These are phyloP conservation scores for Adelges cooleyi DNA, from an alignment of 1,140 invertebrate species.

Conservation along the genomic window DNA sequence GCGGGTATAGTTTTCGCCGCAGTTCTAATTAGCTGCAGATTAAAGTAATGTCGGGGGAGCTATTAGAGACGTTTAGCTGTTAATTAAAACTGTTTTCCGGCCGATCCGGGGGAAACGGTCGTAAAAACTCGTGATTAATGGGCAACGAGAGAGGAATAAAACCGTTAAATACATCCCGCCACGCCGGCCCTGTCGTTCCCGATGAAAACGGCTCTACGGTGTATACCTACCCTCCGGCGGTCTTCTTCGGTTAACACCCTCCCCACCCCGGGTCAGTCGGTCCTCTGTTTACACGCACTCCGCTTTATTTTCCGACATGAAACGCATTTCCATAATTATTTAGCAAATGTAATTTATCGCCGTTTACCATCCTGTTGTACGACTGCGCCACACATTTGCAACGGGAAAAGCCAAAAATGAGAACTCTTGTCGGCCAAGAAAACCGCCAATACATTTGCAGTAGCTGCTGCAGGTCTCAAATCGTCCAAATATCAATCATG, in stretches of 20 bases:
- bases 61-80: slow-evolving; percentile 32
- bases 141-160: slow-evolving; percentile 30
- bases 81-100: slow-evolving; percentile 32
- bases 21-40: slow-evolving; percentile 31
- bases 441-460: too few relatives aligned
- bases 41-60: slow-evolving; percentile 31
- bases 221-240: too few relatives aligned
- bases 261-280: too few relatives aligned
- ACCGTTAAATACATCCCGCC: slow-evolving; percentile 10
- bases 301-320: too few relatives aligned
- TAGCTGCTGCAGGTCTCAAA: too few relatives aligned
- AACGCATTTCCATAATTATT: too few relatives aligned
- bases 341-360: too few relatives aligned
- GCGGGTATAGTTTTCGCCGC: slow-evolving; percentile 20
- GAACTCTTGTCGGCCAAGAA: too few relatives aligned
- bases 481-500: too few relatives aligned
- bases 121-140: slow-evolving; percentile 31
- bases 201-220: slow-evolving; percentile 14
- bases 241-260: neutral
- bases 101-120: neutral
- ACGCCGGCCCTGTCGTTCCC: neutral
- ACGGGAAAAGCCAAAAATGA: too few relatives aligned
- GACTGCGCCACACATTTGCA: too few relatives aligned
- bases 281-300: slow-evolving; percentile 1
- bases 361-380: too few relatives aligned